Evolutionary conservation across 1,140 invertebrate genomes (phyloP).

Genomic region (Octopus sinensis): DNA sequence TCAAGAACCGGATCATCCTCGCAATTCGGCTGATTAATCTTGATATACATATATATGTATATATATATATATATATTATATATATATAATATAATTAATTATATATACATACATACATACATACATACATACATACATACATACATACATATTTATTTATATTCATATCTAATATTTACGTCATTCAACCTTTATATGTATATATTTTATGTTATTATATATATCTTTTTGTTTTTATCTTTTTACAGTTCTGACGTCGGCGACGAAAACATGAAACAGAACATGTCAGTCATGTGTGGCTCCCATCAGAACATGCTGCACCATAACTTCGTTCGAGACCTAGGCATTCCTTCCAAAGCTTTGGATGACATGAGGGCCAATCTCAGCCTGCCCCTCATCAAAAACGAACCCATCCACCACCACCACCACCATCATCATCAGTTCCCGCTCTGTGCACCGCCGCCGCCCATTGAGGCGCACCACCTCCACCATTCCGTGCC

Average conservation of each 20-base stretch:
- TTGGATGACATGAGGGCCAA: constrained; percentile 12
- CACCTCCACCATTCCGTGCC: constrained; percentile 1
- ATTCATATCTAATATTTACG: not conserved
- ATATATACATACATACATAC: not conserved
- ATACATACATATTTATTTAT: not conserved
- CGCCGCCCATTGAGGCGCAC: not conserved
- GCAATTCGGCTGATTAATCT: no score
- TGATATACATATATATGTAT: not conserved
- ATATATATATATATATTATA: not conserved
- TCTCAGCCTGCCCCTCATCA: not conserved
- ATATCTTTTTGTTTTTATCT: not conserved
- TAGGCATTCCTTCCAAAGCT: constrained; percentile 8
- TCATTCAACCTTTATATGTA: not conserved
- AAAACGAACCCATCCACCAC: constrained; percentile 11
- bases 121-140: not conserved
- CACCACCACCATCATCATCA: not conserved
- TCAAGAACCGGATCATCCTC: no score
- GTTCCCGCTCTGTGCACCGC: constrained; percentile 10
- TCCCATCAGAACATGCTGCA: constrained; percentile 5
- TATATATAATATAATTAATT: not conserved
- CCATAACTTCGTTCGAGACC: constrained; percentile 9
- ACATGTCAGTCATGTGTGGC: constrained; percentile 2
- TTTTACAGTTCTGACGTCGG: not conserved
- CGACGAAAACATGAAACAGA: constrained; percentile 11
- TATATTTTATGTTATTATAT: not conserved